phyloP scores from a whole-genome alignment of 2,113 vertebrate genomes.

The Zosterops hypoxanthus region DNA sequence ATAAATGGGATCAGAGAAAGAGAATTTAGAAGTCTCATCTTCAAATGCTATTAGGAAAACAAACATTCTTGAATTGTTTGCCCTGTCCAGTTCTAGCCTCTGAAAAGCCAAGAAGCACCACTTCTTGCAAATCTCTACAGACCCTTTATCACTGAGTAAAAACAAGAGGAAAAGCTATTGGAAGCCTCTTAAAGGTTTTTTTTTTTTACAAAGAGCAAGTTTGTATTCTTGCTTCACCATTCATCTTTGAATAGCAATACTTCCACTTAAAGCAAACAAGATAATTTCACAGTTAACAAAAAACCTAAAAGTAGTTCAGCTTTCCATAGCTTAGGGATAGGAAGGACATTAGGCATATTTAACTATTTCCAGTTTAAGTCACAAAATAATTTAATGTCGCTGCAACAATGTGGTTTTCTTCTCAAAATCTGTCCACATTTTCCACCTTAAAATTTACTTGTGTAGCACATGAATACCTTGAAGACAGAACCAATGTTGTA shows the following conservation, averaged over 20 bases:
- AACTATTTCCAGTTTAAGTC: neutral
- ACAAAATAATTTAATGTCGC: neutral
- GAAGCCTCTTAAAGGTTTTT: neutral
- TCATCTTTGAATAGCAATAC: neutral
- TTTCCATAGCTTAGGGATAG: neutral
- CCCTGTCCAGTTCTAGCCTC: neutral
- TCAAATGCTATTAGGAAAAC: neutral
- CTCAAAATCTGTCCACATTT: neutral
- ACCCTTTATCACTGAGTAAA: neutral
- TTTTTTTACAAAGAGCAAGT: neutral
- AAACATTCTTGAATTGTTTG: neutral
- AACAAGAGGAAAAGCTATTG: neutral
- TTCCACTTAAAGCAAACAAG: neutral
- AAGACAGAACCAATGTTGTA: neutral
- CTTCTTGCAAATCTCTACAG: neutral
- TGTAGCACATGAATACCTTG: accelerated
- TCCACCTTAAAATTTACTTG: neutral
- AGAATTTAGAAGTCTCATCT: neutral
- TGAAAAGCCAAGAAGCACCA: neutral
- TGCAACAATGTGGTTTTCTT: neutral
- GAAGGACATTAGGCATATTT: neutral
- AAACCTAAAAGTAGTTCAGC: neutral
- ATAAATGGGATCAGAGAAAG: neutral
- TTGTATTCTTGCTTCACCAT: neutral
- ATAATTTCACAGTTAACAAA: neutral